Percentiles rank a stretch among this genome's conserved stretches.
phyloP scores from a whole-genome alignment of 2,113 vertebrate species.

The Leptosomus discolor region DNA sequence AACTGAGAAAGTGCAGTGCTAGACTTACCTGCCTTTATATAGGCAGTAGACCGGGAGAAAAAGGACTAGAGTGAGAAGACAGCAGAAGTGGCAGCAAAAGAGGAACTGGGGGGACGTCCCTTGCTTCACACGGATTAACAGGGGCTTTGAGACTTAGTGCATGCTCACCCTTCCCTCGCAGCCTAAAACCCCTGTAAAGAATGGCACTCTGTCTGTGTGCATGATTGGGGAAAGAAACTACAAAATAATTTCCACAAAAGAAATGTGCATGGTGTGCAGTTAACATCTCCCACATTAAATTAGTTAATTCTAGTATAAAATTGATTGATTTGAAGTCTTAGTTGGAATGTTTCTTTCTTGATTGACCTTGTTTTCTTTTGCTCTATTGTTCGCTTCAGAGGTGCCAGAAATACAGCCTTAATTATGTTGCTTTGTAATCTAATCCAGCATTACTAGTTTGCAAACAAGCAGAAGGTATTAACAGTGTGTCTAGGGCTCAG shows the following conservation, averaged over 20 bases:
- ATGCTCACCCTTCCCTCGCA: not conserved
- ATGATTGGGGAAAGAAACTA: not conserved
- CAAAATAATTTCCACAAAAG: not conserved
- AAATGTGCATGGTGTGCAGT: not conserved
- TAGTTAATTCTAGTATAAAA: not conserved
- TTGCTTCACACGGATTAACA: not conserved
- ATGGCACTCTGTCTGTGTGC: not conserved
- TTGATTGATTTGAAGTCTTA: not conserved
- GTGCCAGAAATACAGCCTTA: not conserved
- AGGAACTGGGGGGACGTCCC: not conserved
- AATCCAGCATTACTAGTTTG: not conserved
- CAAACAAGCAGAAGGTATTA: not conserved
- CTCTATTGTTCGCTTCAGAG: not conserved
- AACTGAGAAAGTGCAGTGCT: not conserved
- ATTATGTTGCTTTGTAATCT: not conserved
- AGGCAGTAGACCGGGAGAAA: not conserved
- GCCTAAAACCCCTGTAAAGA: not conserved
- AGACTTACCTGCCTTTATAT: not conserved
- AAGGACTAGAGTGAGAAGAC: not conserved
- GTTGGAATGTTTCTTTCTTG: not conserved
- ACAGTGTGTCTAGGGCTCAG: not conserved
- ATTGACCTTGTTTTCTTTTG: not conserved
- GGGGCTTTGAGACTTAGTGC: not conserved
- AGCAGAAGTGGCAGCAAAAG: not conserved
- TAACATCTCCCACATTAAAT: not conserved